Conservation (phyloP, 2,888 invertebrate genomes). For the Rambutsinella grinnellia region DNA sequence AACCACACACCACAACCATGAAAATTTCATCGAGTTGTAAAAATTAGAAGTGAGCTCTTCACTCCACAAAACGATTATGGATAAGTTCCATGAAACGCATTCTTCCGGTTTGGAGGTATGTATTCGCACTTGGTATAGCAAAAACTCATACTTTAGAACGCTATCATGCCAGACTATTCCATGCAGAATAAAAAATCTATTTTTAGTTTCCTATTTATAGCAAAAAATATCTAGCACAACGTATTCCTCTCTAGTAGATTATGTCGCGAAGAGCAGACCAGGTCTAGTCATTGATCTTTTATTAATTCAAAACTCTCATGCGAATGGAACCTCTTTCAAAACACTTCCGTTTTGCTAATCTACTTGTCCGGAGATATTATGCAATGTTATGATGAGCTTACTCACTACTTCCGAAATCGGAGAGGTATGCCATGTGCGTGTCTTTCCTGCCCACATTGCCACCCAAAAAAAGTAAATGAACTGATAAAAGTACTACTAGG, state of each 20-base stretch:
- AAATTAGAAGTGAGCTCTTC: neutral
- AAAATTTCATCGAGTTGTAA: neutral
- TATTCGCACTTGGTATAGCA: neutral
- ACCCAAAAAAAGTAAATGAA: no score
- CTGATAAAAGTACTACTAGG: no score
- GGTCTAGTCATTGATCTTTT: neutral
- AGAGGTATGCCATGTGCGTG: no score
- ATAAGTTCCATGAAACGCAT: neutral
- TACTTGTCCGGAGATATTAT: neutral
- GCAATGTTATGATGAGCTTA: neutral
- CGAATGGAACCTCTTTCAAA: neutral
- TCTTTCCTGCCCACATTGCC: neutral
- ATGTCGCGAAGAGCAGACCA: neutral
- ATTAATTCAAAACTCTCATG: no score
- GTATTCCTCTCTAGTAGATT: neutral
- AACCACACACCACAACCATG: no score
- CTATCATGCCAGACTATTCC: neutral
- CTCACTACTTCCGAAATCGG: no score
- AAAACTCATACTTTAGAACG: neutral
- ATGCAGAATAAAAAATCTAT: slow-evolving; percentile 29
- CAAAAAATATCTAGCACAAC: slow-evolving; percentile 33
- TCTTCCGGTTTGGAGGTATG: slow-evolving; percentile 1
- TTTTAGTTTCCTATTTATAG: slow-evolving; percentile 50
- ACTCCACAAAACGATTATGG: neutral
- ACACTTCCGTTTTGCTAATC: neutral